phyloP scores from a whole-genome alignment of 2,113 vertebrate genomes.

The Caloenas nicobarica region DNA sequence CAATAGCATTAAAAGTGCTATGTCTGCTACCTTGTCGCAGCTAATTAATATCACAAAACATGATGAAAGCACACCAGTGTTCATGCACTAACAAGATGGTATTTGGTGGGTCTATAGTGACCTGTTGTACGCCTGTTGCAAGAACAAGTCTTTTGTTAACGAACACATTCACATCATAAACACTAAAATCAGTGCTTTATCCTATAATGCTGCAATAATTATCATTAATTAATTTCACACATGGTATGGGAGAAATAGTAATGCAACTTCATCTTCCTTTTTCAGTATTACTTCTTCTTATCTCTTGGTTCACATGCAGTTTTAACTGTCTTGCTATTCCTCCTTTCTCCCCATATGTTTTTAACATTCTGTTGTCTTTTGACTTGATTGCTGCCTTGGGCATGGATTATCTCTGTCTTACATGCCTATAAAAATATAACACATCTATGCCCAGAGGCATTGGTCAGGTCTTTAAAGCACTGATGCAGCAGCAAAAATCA shows the following conservation, averaged over 20 bases:
- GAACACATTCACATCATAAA: background rate
- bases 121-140: background rate
- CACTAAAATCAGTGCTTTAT: background rate
- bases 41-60: background rate
- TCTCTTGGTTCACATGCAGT: background rate
- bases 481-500: slow-evolving; percentile 8
- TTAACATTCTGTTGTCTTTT: background rate
- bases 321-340: background rate
- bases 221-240: background rate
- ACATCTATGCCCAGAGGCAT: background rate
- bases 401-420: background rate
- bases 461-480: background rate
- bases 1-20: background rate
- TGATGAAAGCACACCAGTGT: background rate
- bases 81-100: background rate
- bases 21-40: background rate
- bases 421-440: slow-evolving; percentile 1
- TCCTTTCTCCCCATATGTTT: background rate
- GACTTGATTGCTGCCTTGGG: background rate
- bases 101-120: background rate
- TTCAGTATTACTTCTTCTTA: background rate
- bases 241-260: background rate
- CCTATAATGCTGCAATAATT: background rate
- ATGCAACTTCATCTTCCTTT: background rate
- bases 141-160: background rate